Percentiles rank a stretch among this genome's conserved stretches.
These are phyloP conservation scores for Resseliella maxima DNA, from an alignment of 2,888 invertebrate genomes.

Conservation along the genomic window DNA sequence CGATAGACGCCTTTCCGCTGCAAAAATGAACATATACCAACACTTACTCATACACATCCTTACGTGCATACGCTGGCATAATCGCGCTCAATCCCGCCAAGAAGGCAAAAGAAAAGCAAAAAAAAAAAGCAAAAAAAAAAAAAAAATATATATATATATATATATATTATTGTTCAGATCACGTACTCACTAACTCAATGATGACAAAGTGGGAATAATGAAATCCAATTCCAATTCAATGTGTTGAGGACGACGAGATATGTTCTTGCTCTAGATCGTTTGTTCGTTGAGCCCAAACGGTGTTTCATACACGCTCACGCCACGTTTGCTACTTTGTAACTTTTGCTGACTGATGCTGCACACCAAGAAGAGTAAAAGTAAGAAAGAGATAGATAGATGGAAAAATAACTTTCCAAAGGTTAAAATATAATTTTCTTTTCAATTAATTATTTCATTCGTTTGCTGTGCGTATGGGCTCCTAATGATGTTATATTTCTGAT, in stretches of 20 bases:
- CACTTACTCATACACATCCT: too few species aligned
- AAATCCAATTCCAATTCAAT: constrained; percentile 55
- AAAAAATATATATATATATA: constrained; percentile 3
- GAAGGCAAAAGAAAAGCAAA: background rate
- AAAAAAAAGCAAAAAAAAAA: background rate
- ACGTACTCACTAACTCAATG: constrained; percentile 55
- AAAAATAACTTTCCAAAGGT: constrained; percentile 55
- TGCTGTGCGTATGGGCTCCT: constrained; percentile 38
- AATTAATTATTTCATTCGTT: constrained; percentile 55
- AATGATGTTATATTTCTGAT: constrained; percentile 53
- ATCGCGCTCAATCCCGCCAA: constrained; percentile 15
- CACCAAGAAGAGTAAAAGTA: background rate
- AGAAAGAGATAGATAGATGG: background rate
- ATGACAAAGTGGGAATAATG: constrained; percentile 55
- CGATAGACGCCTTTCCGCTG: constrained; percentile 46
- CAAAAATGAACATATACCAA: constrained; percentile 36
- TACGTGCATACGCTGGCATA: too few species aligned
- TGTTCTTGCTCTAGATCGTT: constrained; percentile 32
- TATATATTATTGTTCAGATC: constrained; percentile 51
- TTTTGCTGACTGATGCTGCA: background rate
- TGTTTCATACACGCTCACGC: background rate
- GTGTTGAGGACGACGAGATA: background rate
- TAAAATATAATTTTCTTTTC: constrained; percentile 54
- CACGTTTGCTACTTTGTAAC: background rate
- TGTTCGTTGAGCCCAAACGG: constrained; percentile 36